These are phyloP conservation scores for Tringa solitaria DNA, from an alignment of 2,113 vertebrate species.

Conservation along the genomic window DNA sequence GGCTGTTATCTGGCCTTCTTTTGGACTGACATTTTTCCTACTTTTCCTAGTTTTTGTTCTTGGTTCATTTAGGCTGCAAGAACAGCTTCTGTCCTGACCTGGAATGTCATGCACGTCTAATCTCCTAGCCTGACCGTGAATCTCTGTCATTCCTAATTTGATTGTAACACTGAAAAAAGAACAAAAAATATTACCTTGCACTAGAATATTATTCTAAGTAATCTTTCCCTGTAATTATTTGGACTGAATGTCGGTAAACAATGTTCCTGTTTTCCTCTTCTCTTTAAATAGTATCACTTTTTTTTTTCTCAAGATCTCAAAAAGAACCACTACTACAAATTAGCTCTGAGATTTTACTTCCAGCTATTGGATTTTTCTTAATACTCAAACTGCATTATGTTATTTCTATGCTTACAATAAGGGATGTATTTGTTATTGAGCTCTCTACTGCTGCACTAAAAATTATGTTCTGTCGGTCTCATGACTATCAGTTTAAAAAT, in stretches of 20 bases:
- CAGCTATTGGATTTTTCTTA: neutral
- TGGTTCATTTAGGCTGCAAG: neutral
- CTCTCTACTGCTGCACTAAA: neutral
- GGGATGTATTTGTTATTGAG: neutral
- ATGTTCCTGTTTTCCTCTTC: neutral
- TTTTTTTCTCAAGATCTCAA: neutral
- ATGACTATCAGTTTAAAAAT: neutral
- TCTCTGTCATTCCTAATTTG: neutral
- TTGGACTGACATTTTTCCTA: neutral
- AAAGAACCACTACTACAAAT: neutral
- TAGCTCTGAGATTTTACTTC: neutral
- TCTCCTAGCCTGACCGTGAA: neutral
- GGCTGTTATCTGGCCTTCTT: neutral
- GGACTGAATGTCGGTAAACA: neutral
- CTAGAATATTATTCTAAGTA: neutral
- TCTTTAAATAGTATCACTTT: neutral
- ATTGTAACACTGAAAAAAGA: neutral
- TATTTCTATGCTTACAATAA: neutral
- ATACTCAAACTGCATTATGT: neutral
- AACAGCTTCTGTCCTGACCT: neutral
- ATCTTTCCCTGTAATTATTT: neutral
- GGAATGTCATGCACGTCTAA: neutral
- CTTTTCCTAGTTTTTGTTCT: neutral
- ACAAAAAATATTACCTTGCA: neutral
- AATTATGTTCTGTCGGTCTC: neutral